phyloP scores from a whole-genome alignment of 2,888 invertebrate genomes.

The Lycocerus yunnanus region DNA sequence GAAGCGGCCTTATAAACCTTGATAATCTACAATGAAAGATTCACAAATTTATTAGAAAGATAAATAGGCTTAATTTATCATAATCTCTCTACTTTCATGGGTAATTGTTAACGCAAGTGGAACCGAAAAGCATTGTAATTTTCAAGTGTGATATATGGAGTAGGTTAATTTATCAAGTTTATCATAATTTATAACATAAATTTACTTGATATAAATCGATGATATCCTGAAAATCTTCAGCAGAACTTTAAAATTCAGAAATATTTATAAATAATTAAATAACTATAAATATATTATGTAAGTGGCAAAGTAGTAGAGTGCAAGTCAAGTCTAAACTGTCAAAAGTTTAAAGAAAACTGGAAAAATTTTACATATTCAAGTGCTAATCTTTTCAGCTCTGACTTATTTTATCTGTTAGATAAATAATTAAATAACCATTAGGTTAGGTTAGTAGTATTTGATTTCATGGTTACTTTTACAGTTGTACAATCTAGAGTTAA shows the following conservation, averaged over 20 bases:
- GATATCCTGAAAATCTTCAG: neutral
- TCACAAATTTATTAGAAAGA: neutral
- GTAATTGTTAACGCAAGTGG: neutral
- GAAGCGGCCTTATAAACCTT: neutral
- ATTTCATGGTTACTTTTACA: too few relatives aligned
- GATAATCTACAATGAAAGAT: neutral
- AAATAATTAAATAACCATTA: too few relatives aligned
- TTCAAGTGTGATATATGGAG: neutral
- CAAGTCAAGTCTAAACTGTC: too few relatives aligned
- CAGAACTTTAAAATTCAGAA: neutral
- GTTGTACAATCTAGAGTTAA: too few relatives aligned
- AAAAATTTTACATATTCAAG: too few relatives aligned
- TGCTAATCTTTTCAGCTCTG: too few relatives aligned
- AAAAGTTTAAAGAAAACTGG: too few relatives aligned
- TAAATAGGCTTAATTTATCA: neutral
- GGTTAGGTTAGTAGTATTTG: too few relatives aligned
- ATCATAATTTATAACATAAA: neutral
- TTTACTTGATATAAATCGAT: neutral
- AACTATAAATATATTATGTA: too few relatives aligned
- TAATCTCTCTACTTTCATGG: neutral
- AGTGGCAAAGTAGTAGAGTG: neutral
- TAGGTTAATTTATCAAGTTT: neutral
- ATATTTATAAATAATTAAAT: neutral
- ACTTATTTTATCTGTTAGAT: too few relatives aligned
- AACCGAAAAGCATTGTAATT: neutral